phyloP scores from a whole-genome alignment of 2,797 vertebrate species.

The Sebastes goodei region DNA sequence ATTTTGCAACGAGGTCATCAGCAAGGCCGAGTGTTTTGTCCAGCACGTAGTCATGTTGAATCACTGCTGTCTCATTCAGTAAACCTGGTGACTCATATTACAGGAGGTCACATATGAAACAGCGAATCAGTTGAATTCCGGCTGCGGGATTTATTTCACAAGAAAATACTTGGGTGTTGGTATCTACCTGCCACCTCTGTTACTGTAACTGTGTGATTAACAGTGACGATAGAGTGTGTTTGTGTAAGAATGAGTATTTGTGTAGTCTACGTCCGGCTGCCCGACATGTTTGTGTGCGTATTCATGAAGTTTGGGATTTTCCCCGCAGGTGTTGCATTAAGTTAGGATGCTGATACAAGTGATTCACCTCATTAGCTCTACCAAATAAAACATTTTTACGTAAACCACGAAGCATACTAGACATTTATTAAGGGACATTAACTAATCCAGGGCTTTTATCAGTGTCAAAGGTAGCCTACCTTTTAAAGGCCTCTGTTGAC shows the following conservation, averaged over 20 bases:
- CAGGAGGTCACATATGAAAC: neutral
- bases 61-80: slow-evolving; percentile 33
- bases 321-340: neutral
- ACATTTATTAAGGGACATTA: neutral
- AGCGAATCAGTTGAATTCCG: slow-evolving; percentile 24
- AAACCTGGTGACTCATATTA: slow-evolving; percentile 33
- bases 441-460: neutral
- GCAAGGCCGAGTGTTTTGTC: neutral
- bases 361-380: neutral
- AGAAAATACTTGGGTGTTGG: neutral
- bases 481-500: neutral
- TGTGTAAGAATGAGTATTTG: neutral
- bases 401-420: neutral
- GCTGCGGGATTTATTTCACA: neutral
- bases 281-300: neutral
- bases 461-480: neutral
- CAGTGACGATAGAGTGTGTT: neutral
- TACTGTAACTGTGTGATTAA: slow-evolving; percentile 15
- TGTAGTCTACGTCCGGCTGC: neutral
- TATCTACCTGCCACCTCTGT: neutral
- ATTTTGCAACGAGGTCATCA: slow-evolving; percentile 14
- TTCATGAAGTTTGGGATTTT: slow-evolving; percentile 1
- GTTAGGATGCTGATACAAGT: neutral
- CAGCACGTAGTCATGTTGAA: slow-evolving; percentile 49
- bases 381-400: neutral